Evolutionary conservation across 2,113 vertebrate genomes (phyloP), one percentile per base, ranked within the genome.

Genomic region (Ammodytes dubius): DNA sequence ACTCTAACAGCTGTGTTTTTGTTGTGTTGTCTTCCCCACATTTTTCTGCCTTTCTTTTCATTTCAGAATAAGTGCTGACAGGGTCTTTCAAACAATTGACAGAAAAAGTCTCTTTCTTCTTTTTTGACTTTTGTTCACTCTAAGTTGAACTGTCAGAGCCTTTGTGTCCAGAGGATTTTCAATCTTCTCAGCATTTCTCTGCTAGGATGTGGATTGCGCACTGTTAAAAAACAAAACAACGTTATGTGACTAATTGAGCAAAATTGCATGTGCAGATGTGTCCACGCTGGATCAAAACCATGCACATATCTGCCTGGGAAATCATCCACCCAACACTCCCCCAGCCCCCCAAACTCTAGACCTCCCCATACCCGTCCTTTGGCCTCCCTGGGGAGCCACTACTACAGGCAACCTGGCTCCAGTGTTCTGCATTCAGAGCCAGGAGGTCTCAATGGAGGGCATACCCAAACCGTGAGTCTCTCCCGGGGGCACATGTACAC

Each of bases 1-100:
- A 35, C 64, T 17, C 42, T 37, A 17, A 74, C 90, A 92, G 91
- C 91, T 93, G 93, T 93, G 89, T 89, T 92, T 85, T 88, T 85
- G 84, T 91, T 89, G 84, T 85, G 84, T 91, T 89, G 84, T 90
- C 59, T 75, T 81, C 80, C 58, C 63, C 70, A 53, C 37, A 17
- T 79, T 77, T 27, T 86, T 88, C 58, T 56, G 71, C 64, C 82
- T 70, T 49, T 87, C 75, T 87, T 88, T 83, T 81, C 67, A 63
- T 84, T 82, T 87, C 63, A 89, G 80, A 83, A 70, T 42, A 80
- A 71, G 70, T 40, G 79, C 45, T 83, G 91, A 93, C 88, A 86
- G 81, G 15, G 6, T 53, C 80, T 82, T 83, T 89, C 74, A 87
- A 74, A 86, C 74, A 27, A 46, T 5, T 27, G 27, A 17, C 13